A percentile compares a stretch with the other conserved stretches of the same genome.
Evolutionary conservation across 2,113 vertebrate species (phyloP).

Genomic region (Psephotus haematonotus): DNA sequence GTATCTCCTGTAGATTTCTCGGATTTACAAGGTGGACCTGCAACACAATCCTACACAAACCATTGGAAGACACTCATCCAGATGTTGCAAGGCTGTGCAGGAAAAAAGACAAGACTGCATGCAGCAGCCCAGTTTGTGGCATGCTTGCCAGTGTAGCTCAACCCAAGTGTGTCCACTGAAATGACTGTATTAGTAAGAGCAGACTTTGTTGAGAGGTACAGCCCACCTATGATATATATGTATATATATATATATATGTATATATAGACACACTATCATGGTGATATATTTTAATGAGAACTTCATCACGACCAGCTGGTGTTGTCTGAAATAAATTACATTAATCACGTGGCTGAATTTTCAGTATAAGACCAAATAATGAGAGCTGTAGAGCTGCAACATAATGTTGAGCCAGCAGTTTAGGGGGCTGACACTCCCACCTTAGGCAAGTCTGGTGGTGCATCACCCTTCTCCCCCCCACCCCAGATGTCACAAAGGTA

Average conservation of each 20-base stretch:
- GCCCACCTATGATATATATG: not conserved
- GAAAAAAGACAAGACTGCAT: not conserved
- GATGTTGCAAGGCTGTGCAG: not conserved
- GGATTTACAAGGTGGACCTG: not conserved
- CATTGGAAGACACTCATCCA: not conserved
- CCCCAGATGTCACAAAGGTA: not conserved
- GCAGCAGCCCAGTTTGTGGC: not conserved
- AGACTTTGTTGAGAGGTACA: not conserved
- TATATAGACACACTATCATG: not conserved
- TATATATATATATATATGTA: not conserved
- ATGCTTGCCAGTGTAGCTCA: not conserved
- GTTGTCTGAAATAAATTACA: not conserved
- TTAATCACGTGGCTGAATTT: constrained; percentile 5
- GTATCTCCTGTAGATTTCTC: not conserved
- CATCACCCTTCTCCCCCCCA: not conserved
- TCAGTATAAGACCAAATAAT: not conserved
- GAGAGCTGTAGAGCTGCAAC: not conserved
- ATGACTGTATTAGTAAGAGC: not conserved
- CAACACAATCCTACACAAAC: not conserved
- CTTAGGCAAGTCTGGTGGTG: not conserved
- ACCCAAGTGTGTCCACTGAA: not conserved
- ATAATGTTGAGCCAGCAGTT: not conserved
- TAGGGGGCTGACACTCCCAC: not conserved
- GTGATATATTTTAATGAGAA: constrained; percentile 29
- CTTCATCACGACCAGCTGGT: not conserved